Percentiles rank a stretch among this genome's conserved stretches.
These are phyloP conservation scores for Lanius ludovicianus DNA, from an alignment of 2,113 vertebrate species.

Conservation along the genomic window DNA sequence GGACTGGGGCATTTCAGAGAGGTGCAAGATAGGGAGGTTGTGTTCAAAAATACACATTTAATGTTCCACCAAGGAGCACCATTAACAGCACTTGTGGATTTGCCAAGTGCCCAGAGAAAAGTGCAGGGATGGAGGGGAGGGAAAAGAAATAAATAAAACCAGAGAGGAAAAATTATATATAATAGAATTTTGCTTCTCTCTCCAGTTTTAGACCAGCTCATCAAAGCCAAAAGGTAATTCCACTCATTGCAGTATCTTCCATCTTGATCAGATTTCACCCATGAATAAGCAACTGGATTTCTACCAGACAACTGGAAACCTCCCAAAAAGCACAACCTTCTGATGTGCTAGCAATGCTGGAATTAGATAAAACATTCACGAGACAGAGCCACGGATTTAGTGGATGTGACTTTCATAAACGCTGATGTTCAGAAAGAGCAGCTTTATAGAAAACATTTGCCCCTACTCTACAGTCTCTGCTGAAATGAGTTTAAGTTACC, in stretches of 20 bases:
- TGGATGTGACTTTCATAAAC: constrained; percentile 3
- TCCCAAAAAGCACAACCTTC: constrained; percentile 7
- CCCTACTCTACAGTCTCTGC: not conserved
- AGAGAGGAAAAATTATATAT: not conserved
- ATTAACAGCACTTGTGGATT: not conserved
- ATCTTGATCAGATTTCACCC: constrained; percentile 23
- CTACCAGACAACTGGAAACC: constrained; percentile 5
- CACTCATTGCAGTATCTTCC: not conserved
- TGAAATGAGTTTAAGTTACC: not conserved
- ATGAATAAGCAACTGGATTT: not conserved
- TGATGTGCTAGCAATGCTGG: not conserved
- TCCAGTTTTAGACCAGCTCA: not conserved
- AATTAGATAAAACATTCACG: constrained; percentile 48
- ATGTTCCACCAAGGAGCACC: constrained; percentile 18
- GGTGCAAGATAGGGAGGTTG: not conserved
- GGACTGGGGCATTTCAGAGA: not conserved
- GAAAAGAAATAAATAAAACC: not conserved
- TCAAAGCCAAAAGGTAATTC: constrained; percentile 49
- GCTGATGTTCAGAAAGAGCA: not conserved
- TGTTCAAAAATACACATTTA: not conserved
- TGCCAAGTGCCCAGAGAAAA: constrained; percentile 36
- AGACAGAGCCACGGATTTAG: constrained; percentile 46
- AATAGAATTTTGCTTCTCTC: not conserved
- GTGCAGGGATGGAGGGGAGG: not conserved
- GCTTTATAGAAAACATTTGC: constrained; percentile 54